Evolutionary conservation across 2,888 invertebrate genomes (phyloP).

Genomic region (Polyommatus icarus): DNA sequence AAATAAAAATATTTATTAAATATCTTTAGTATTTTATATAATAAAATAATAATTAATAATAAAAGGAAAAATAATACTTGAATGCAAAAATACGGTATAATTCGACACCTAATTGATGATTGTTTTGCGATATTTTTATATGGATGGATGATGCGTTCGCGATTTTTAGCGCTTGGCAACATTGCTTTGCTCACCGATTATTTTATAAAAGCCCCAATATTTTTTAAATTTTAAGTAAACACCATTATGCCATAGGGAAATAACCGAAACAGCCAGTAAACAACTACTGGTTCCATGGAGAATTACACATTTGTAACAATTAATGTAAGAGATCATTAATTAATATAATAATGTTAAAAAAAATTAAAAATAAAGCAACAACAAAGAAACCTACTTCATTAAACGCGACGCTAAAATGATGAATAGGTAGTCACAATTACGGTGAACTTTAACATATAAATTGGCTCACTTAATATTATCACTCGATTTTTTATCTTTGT

Average conservation of each 20-base stretch:
- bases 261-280: neutral
- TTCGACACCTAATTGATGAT: constrained; percentile 29
- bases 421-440: neutral
- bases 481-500: neutral
- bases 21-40: neutral
- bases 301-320: neutral
- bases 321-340: neutral
- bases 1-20: neutral
- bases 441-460: neutral
- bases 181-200: constrained; percentile 33
- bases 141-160: constrained; percentile 36
- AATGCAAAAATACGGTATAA: neutral
- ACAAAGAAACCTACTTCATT: neutral
- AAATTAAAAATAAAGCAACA: neutral
- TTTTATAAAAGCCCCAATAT: constrained; percentile 26
- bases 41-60: neutral
- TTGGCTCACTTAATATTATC: neutral
- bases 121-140: constrained; percentile 50
- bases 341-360: neutral
- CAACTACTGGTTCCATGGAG: neutral
- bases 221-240: neutral
- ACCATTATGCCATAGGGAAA: constrained; percentile 21
- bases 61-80: neutral
- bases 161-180: constrained; percentile 32
- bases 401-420: neutral